phyloP scores from a whole-genome alignment of 1,140 invertebrate species.

The Drosophila takahashii region DNA sequence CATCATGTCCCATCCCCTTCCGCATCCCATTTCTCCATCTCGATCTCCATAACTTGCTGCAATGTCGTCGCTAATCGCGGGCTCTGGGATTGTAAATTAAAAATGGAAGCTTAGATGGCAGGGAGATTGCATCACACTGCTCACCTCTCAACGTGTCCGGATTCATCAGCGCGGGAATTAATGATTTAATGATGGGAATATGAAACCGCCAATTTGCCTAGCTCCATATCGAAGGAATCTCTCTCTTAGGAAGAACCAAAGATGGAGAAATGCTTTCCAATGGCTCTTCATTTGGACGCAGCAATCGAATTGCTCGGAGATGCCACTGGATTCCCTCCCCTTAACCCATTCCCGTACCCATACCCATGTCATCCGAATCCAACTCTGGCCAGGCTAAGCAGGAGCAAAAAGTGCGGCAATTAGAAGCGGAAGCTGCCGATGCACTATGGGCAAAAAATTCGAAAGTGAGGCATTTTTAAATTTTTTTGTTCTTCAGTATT shows the following conservation, averaged over 20 bases:
- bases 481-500: too few relatives aligned
- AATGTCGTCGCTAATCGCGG: slow-evolving; percentile 63
- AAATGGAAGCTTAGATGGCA: slow-evolving; percentile 29
- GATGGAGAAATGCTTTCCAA: slow-evolving; percentile 58
- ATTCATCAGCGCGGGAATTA: slow-evolving; percentile 29
- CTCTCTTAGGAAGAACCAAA: slow-evolving; percentile 22
- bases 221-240: slow-evolving; percentile 14
- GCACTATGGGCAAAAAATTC: too few relatives aligned
- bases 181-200: slow-evolving; percentile 37
- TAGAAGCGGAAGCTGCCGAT: slow-evolving; percentile 70
- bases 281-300: slow-evolving; percentile 30
- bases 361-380: slow-evolving; percentile 8
- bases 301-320: slow-evolving; percentile 29
- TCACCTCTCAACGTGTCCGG: slow-evolving; percentile 58
- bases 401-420: slow-evolving; percentile 65
- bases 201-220: slow-evolving; percentile 66
- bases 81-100: slow-evolving; percentile 56
- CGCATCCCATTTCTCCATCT: slow-evolving; percentile 13
- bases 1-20: slow-evolving; percentile 11
- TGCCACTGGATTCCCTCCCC: slow-evolving; percentile 25
- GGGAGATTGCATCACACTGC: slow-evolving; percentile 59
- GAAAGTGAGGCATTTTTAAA: too few relatives aligned
- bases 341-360: background rate
- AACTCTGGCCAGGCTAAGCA: slow-evolving; percentile 33
- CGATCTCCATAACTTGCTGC: slow-evolving; percentile 53